Conservation (phyloP, 2,113 vertebrate genomes). For the Myxocyprinus asiaticus region DNA sequence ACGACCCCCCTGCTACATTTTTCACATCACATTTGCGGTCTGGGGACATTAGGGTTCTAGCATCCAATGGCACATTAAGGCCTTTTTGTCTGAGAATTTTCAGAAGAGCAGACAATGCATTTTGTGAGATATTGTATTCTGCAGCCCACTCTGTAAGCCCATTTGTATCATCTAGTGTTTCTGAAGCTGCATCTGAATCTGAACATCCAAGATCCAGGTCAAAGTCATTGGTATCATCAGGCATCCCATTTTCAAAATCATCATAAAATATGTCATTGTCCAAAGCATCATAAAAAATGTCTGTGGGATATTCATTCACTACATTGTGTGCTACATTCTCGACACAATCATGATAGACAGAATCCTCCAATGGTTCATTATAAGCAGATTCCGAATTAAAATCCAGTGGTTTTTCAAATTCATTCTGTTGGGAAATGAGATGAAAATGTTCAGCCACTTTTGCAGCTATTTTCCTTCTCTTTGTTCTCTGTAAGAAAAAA, state of each 20-base stretch:
- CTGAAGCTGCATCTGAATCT: conserved; percentile 3
- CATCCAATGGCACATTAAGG: conserved; percentile 22
- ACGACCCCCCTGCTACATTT: conserved; percentile 21
- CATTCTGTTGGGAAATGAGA: neutral
- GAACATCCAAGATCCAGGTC: neutral
- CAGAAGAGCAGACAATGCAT: conserved; percentile 19
- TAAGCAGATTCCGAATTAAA: neutral
- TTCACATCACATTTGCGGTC: neutral
- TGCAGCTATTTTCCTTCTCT: neutral
- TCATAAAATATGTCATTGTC: neutral
- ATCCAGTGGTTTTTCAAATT: neutral
- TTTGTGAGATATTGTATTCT: conserved; percentile 26
- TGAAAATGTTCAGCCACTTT: neutral
- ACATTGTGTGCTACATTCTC: neutral
- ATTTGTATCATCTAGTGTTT: neutral
- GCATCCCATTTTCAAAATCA: neutral
- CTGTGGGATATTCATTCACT: neutral
- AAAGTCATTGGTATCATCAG: neutral
- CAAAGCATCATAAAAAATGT: conserved; percentile 11
- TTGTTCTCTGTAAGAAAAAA: conserved; percentile 1
- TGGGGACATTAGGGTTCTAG: conserved; percentile 28
- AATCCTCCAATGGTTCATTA: neutral
- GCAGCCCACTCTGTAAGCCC: conserved; percentile 29
- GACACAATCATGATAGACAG: neutral
- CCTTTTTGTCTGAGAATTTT: conserved; percentile 17